phyloP scores from a whole-genome alignment of 2,888 invertebrate species.

The Pseudococcus jackbeardsleyi region DNA sequence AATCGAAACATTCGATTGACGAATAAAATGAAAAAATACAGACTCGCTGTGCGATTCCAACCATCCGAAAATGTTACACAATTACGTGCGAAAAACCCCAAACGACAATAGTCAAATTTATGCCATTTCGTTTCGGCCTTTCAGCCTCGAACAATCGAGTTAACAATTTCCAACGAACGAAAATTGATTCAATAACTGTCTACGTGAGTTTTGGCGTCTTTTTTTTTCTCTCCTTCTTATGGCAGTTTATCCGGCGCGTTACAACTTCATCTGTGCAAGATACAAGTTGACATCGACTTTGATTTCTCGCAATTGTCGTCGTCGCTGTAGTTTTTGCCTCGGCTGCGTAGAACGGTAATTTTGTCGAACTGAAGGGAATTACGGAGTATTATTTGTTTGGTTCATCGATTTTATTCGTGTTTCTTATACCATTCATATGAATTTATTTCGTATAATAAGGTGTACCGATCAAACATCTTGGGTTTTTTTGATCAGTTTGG shows the following conservation, averaged over 20 bases:
- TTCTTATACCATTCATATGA: too few species aligned
- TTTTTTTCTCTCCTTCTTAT: background rate
- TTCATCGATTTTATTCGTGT: too few species aligned
- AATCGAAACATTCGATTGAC: background rate
- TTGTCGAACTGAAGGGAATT: too few species aligned
- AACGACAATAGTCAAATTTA: slow-evolving; percentile 30
- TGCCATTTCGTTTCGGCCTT: slow-evolving; percentile 16
- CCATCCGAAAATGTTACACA: background rate
- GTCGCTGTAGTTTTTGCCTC: background rate
- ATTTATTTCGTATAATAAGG: too few species aligned
- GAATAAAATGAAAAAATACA: background rate
- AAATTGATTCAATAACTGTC: slow-evolving; percentile 10
- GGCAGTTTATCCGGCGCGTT: background rate
- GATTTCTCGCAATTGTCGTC: background rate
- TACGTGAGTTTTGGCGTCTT: background rate
- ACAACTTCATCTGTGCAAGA: background rate
- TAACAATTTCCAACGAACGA: background rate
- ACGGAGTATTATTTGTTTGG: too few species aligned
- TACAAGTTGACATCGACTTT: background rate
- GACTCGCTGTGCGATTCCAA: background rate
- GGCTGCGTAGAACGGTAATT: too few species aligned
- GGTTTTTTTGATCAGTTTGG: too few species aligned
- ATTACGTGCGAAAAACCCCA: background rate
- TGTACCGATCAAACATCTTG: too few species aligned
- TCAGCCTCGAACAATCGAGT: background rate